A percentile compares a stretch with the other conserved stretches of the same genome.
Conservation (phyloP, 2,113 vertebrate species). For the Pangasianodon gigas region DNA sequence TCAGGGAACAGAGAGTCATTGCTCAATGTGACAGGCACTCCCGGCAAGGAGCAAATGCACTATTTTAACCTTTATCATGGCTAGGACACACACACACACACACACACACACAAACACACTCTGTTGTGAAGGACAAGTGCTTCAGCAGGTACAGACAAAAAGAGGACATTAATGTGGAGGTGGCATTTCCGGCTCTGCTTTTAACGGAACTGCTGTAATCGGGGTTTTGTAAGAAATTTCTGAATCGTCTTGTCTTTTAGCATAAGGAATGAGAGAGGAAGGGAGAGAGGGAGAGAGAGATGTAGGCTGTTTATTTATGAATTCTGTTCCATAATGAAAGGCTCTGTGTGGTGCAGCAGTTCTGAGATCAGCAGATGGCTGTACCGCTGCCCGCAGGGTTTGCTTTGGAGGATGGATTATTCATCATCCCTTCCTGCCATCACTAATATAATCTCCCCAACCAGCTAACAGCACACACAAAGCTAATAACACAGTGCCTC, state of each 20-base stretch:
- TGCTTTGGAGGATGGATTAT: slow-evolving; percentile 40
- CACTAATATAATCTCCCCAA: slow-evolving; percentile 38
- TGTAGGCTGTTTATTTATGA: slow-evolving; percentile 42
- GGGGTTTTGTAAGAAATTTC: slow-evolving; percentile 12
- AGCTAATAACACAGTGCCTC: slow-evolving; percentile 28
- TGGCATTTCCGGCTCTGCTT: slow-evolving; percentile 2
- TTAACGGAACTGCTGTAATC: slow-evolving; percentile 14
- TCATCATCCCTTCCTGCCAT: slow-evolving; percentile 39
- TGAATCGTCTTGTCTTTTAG: background rate
- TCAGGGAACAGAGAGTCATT: slow-evolving; percentile 37
- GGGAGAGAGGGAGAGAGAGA: background rate
- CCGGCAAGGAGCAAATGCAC: slow-evolving; percentile 42
- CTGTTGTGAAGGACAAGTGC: slow-evolving; percentile 18
- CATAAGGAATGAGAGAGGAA: background rate
- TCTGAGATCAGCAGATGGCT: slow-evolving; percentile 50
- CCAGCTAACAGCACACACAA: slow-evolving; percentile 37
- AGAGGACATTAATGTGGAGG: slow-evolving; percentile 18
- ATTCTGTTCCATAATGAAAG: slow-evolving; percentile 38
- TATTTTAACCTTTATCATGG: slow-evolving; percentile 47
- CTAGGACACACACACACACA: slow-evolving; percentile 18
- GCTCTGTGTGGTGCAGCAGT: slow-evolving; percentile 28
- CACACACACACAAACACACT: slow-evolving; percentile 9
- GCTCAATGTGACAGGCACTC: slow-evolving; percentile 48
- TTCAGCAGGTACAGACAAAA: slow-evolving; percentile 28
- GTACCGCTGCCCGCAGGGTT: slow-evolving; percentile 32